Evolutionary conservation across 92 coral and sea anemone genomes (phyloP), one percentile per base, ranked within the genome.

Genomic region (Parazoanthus darwini): DNA sequence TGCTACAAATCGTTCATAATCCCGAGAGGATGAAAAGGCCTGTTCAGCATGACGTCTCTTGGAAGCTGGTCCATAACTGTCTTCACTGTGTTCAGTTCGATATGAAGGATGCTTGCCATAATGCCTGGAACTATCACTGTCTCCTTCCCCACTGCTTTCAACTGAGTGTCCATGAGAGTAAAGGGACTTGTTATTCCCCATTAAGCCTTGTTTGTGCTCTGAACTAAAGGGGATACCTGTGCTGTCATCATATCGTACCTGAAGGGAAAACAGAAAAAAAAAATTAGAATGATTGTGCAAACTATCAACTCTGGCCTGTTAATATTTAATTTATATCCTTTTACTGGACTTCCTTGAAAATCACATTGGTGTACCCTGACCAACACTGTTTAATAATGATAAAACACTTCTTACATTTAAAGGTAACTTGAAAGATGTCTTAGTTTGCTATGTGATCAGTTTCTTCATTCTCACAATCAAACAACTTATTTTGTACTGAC

Each of bases 171-270:
- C 92, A 83, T 84, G 91, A 25, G 87, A 25, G 37, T 85, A 58
- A 9, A 88, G 42, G 4, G 98, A 88, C 89, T 93, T 95, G 18
- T 88, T 89, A 82, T 93, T 95, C 14, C 98, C 96, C 98, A 93
- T 93, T 37, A 91, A 82, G 8, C 93, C 35, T 48, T 79, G 51
- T 18, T 72, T 88, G 51, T 76, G 84, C 37, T 89, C 92, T 50
- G 94, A n/a, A 1, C 81, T 81, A 72, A 78, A 89, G 63, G 92
- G 89, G 6, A 80, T 63, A 20, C 85, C 85, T 44, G 90, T 70
- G 75, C 88, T 73, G 68, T 95, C 98, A 65, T 93, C 98, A 91
- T 91, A 94, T 39, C 92, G 90, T 68, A 94, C 98, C 98, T 94
- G 89, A 26, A 44, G 59, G 37, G n/a, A 77, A 2, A 48, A 14